Evolutionary conservation across 1,140 invertebrate genomes (phyloP), one percentile per base, ranked within the genome.

Genomic region (Drosophila jambulina): DNA sequence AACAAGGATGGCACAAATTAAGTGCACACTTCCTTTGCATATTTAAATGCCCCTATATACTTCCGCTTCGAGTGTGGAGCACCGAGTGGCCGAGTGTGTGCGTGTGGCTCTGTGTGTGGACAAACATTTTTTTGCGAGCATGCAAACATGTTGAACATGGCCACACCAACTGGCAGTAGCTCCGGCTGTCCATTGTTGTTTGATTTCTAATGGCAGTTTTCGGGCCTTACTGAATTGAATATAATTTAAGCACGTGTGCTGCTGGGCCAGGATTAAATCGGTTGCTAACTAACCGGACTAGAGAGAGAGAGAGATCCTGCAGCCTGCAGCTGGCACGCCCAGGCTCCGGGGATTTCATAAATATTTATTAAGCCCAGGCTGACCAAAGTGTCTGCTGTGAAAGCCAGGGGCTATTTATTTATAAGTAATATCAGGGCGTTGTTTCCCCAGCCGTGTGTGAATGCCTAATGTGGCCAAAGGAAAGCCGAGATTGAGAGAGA

Each of bases 11-110:
- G 85, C 84, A 88, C 84, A 88, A 88, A 88, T 88, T 88, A 88
- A 88, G 84, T 88, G 84, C 84, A 90, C 78, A 88, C 84, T 88
- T 88, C 84, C 84, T 88, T 90, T 88, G 84, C 84, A 88, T 88
- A 88, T 88, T 88, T 88, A 88, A 88, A 88, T 88, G 85, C 85
- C 84, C 84, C 85, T 88, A 88, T 88, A 90, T 84, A 88, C 84
- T 90, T 88, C 84, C 84, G 84, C 75, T 90, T 81, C 80, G 77
- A 84, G 84, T 78, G 63, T 61, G 59, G 53, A 38, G 29, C 29
- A 23, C 36, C 49, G 49, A 34, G 51, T 65, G 48, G 69, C 53
- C 19, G 27, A 46, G 48, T 60, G 54, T 56, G 13, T 48, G 29
- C n/a, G 51, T 70, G 38, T 63, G 46, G 46, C 6, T 2, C 12